Percentiles rank a stretch among this genome's conserved stretches.
phyloP scores from a whole-genome alignment of 2,797 vertebrate species.

The Leuciscus waleckii region DNA sequence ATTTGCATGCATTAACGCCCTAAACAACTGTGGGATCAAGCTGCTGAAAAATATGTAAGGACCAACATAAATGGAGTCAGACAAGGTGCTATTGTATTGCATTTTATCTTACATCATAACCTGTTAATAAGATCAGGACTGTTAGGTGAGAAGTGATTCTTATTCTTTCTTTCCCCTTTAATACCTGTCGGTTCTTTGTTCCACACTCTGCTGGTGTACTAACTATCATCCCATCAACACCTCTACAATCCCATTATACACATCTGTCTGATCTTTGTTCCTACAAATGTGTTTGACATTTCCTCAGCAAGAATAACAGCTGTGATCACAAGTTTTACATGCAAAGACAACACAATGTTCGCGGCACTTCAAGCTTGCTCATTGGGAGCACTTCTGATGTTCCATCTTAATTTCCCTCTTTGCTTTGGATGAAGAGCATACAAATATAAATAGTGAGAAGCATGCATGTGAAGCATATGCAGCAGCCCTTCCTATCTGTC shows the following conservation, averaged over 20 bases:
- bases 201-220: constrained; percentile 71
- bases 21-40: constrained; percentile 10
- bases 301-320: constrained; percentile 39
- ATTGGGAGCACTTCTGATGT: constrained; percentile 2
- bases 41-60: not conserved
- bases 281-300: constrained; percentile 53
- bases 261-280: constrained; percentile 41
- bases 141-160: constrained; percentile 14
- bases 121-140: constrained; percentile 36
- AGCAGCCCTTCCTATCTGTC: constrained; percentile 8
- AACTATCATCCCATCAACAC: constrained; percentile 80
- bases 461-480: constrained; percentile 7
- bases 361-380: not conserved
- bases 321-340: constrained; percentile 37
- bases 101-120: constrained; percentile 6
- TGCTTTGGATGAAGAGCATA: constrained; percentile 22
- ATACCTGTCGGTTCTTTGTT: constrained; percentile 26
- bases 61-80: not conserved
- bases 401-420: constrained; percentile 12
- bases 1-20: constrained; percentile 2
- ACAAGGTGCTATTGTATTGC: constrained; percentile 22
- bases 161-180: constrained; percentile 2
- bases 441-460: constrained; percentile 14
- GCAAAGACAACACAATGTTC: constrained; percentile 31
- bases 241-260: constrained; percentile 75